Conservation (phyloP, 1,140 invertebrate genomes). For the Drosophila kikkawai region DNA sequence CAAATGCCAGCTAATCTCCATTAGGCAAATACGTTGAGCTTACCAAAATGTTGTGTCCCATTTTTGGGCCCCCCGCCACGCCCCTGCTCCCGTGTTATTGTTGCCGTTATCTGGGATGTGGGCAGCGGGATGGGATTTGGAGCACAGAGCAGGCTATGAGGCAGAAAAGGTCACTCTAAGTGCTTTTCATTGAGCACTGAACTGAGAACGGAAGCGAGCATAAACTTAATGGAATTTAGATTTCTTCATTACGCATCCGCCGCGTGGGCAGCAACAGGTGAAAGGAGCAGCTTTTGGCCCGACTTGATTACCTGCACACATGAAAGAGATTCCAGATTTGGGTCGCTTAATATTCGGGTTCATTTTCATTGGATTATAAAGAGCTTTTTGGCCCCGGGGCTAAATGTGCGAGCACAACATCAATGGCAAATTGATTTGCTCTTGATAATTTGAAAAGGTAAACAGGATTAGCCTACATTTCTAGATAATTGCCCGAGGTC, state of each 20-base stretch:
- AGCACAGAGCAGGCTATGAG: background rate
- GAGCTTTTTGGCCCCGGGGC: constrained; percentile 20
- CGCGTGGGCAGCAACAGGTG: constrained; percentile 47
- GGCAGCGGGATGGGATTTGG: background rate
- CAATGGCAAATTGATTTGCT: constrained; percentile 65
- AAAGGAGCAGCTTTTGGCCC: constrained; percentile 30
- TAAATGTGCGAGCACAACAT: constrained; percentile 42
- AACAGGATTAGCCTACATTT: constrained; percentile 51
- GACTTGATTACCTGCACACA: constrained; percentile 48
- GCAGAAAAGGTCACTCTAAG: constrained; percentile 56
- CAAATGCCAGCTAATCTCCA: constrained; percentile 67
- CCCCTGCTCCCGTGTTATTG: constrained; percentile 6
- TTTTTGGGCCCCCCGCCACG: constrained; percentile 8
- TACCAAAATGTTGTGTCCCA: constrained; percentile 57
- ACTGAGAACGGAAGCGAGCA: constrained; percentile 42
- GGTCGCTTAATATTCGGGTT: constrained; percentile 51
- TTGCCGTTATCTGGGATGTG: constrained; percentile 18
- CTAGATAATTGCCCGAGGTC: constrained; percentile 41
- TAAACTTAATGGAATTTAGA: constrained; percentile 64
- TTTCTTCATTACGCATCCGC: constrained; percentile 57
- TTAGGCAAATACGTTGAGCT: constrained; percentile 65
- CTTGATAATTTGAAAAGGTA: constrained; percentile 58
- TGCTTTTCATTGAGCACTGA: constrained; percentile 57
- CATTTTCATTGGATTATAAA: constrained; percentile 63
- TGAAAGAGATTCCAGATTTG: constrained; percentile 57